These are phyloP conservation scores for Aptenodytes forsteri DNA, from an alignment of 2,113 vertebrate species.

Conservation along the genomic window DNA sequence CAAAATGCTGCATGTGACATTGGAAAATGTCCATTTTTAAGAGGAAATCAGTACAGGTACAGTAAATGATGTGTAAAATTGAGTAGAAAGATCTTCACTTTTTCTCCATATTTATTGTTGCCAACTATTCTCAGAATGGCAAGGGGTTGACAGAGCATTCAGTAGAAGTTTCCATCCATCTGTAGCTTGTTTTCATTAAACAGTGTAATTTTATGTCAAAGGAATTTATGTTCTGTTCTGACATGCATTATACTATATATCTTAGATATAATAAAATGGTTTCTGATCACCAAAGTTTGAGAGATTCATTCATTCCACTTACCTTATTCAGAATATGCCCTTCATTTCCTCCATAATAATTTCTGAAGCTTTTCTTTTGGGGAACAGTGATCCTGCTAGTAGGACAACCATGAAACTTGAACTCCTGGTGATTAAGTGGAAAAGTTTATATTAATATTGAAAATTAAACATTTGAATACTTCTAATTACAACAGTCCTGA, in stretches of 20 bases:
- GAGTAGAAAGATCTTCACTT: conserved; percentile 31
- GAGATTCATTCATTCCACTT: conserved; percentile 23
- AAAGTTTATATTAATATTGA: not conserved
- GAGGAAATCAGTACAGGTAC: not conserved
- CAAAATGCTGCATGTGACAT: conserved; percentile 4
- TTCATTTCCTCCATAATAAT: not conserved
- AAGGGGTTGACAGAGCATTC: conserved; percentile 34
- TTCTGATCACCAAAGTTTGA: conserved; percentile 33
- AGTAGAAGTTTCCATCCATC: conserved; percentile 37
- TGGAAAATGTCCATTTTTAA: conserved; percentile 44
- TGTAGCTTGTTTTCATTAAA: conserved; percentile 63
- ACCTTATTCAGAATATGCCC: not conserved
- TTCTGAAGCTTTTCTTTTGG: not conserved
- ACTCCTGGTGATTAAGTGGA: not conserved
- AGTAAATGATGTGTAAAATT: conserved; percentile 67
- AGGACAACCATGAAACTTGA: not conserved
- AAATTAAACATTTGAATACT: not conserved
- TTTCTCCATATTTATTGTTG: conserved; percentile 57
- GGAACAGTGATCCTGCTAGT: not conserved
- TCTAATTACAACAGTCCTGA: not conserved
- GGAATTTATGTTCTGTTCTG: conserved; percentile 51
- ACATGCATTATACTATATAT: not conserved
- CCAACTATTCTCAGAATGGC: not conserved
- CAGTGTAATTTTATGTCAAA: conserved; percentile 40
- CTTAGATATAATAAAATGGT: conserved; percentile 35